phyloP scores from a whole-genome alignment of 1,140 invertebrate species.

The Brachionus angularis region DNA sequence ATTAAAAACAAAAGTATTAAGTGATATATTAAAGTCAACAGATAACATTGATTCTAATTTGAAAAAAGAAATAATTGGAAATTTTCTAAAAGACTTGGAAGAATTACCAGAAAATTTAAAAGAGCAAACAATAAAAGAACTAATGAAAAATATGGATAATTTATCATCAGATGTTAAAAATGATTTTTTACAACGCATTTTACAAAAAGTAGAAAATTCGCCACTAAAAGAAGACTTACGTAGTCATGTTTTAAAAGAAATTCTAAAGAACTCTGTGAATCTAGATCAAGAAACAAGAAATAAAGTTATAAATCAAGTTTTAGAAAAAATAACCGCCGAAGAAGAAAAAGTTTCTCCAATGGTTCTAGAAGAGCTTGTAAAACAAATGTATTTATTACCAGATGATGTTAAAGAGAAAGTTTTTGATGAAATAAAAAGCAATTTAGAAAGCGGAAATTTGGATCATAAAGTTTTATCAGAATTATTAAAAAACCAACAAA shows the following conservation, averaged over 20 bases:
- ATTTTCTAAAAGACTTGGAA: conserved; percentile 23
- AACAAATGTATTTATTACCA: conserved; percentile 42
- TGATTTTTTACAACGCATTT: conserved; percentile 17
- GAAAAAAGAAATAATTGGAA: conserved; percentile 22
- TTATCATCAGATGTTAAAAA: conserved; percentile 21
- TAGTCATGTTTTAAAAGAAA: conserved; percentile 34
- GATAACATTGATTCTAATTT: neutral
- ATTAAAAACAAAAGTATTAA: conserved; percentile 21
- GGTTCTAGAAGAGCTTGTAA: conserved; percentile 33
- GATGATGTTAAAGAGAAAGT: conserved; percentile 12
- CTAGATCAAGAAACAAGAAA: conserved; percentile 33
- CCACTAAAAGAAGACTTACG: conserved; percentile 6
- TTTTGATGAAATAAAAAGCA: conserved; percentile 11
- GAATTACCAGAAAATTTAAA: conserved; percentile 23
- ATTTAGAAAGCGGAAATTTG: conserved; percentile 24
- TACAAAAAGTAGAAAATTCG: conserved; percentile 13
- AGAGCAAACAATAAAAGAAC: conserved; percentile 26
- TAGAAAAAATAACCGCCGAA: conserved; percentile 20
- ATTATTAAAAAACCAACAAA: neutral
- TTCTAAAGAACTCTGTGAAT: conserved; percentile 29
- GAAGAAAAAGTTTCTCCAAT: neutral
- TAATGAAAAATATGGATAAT: conserved; percentile 41
- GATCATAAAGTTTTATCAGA: conserved; percentile 32
- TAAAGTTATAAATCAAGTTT: conserved; percentile 32
- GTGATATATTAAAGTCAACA: conserved; percentile 36